Base-by-base conservation (phyloP, 2,113 vertebrate genomes). In the Dipodomys stephensi region DNA sequence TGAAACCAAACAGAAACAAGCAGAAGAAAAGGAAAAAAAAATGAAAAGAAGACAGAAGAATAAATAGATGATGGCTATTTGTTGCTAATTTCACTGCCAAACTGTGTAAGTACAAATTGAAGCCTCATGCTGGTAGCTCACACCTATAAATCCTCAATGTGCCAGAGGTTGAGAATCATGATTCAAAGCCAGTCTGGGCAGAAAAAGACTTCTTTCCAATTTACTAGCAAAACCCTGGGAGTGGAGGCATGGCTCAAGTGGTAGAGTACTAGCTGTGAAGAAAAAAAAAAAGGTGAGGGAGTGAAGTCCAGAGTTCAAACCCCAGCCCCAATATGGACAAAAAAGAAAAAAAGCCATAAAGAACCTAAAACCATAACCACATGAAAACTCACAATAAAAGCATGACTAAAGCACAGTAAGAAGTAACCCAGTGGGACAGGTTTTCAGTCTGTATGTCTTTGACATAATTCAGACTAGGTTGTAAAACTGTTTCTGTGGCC, bases 1-100 rank as follows among this genome's bases (percentile, higher is more conserved):
- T 68, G 93, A 83, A 87, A 69, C 46, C 77, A 91, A 90, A 73
- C 7, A 76, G 8, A 86, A 80, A 39, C 64, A 68, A 57, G 28
- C 13, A 77, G 68, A 15, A 90, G 19, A 64, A 32, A 73, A 78
- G 39, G 39, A 15, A 19, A 15, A 39, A 23, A 30, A 32, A 32
- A 18, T 8, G 0, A 53, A 35, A 30, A 39, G 4, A 11, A 64
- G 67, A 49, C 3, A 76, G 8, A 72, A 60, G 6, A 32, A 39
- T 9, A 87, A 73, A 27, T n/a, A 80, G 32, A 22, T 15, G 65
- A 49, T 65, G 22, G 60, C 39, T 73, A 23, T 46, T 46, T 9
- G 74, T 69, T 84, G 57, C 16, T 65, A 32, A 79, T 82, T 77
- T 7, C 81, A 88, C 7, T 81, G 85, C 67, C 35, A 69, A 92